Evolutionary conservation across 2,797 vertebrate species (phyloP), one percentile per base, ranked within the genome.

Genomic region (Esox lucius): DNA sequence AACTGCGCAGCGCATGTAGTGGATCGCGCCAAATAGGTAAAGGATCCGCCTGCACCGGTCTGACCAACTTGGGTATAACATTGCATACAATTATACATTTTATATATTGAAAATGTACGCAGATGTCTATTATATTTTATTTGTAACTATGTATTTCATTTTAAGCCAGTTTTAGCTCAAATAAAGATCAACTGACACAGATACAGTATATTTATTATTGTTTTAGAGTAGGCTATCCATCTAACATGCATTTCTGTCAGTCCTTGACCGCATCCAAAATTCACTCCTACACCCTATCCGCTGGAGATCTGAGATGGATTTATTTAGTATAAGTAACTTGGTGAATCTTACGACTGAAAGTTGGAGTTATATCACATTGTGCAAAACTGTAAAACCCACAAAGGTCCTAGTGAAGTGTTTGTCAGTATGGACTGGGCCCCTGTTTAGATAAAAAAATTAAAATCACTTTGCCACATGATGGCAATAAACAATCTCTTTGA

Each of bases 1-100:
- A 66, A 33, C 64, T 66, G 64, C 64, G 64, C 64, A 17, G 31
- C 64, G 31, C 31, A 66, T 31, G 31, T 16, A 66, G 64, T 66
- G 28, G 15, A 66, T 7, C 56, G 11, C 56, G n/a, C 22, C 56
- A 61, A 26, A 24, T 24, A 12, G 22, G 22, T 61, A 12, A 61
- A 61, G 49, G 22, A 22, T 59, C 53, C n/a, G n/a, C 6, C 53
- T 2, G n/a, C n/a, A 9, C 3, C 7, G 53, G 53, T 22, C 7
- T 59, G 11, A 24, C 9, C 8, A 24, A 24, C 22, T 24, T 61
- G 22, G 22, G 22, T 24, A 24, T 24, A 39, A 12, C 9, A 4
- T 61, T 24, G 5, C 4, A 24, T 26, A 1, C 5, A 61, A 13
- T 61, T 61, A 26, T 24, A 24, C 3, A 59, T 24, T 61, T 24